These are phyloP conservation scores for Stomorhina lunata DNA, from an alignment of 2,888 invertebrate genomes.

Conservation along the genomic window DNA sequence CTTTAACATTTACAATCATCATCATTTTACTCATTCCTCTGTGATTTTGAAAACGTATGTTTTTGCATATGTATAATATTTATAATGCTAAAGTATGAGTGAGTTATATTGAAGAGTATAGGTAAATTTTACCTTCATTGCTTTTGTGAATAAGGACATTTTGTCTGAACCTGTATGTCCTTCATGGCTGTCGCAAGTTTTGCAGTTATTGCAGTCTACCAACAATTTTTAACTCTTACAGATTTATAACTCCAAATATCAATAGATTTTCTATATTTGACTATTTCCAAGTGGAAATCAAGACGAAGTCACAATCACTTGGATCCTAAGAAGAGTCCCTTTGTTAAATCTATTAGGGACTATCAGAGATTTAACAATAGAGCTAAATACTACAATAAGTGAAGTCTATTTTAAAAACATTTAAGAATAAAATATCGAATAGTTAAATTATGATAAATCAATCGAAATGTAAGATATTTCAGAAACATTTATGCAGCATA, in stretches of 20 bases:
- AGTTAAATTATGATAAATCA: too few species aligned
- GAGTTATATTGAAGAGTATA: neutral
- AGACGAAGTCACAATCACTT: too few species aligned
- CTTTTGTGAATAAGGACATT: constrained; percentile 17
- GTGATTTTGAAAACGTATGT: constrained; percentile 30
- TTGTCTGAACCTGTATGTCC: constrained; percentile 2
- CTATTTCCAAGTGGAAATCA: too few species aligned
- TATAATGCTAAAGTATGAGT: constrained; percentile 29
- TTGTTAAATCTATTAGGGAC: too few species aligned
- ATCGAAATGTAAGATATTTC: too few species aligned
- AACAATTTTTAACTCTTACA: neutral
- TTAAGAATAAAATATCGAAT: too few species aligned
- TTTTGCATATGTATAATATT: constrained; percentile 26
- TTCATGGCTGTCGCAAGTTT: neutral
- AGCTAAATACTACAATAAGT: too few species aligned
- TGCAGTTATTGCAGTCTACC: constrained; percentile 3
- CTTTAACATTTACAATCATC: constrained; percentile 30
- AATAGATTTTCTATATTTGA: neutral
- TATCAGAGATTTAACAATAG: too few species aligned
- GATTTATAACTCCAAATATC: neutral
- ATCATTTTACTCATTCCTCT: constrained; percentile 20
- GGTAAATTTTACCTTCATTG: constrained; percentile 27
- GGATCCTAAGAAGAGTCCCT: too few species aligned
- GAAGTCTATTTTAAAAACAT: too few species aligned
- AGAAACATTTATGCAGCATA: too few species aligned